These are phyloP conservation scores for Automeris io DNA, from an alignment of 2,888 invertebrate genomes.

Conservation along the genomic window DNA sequence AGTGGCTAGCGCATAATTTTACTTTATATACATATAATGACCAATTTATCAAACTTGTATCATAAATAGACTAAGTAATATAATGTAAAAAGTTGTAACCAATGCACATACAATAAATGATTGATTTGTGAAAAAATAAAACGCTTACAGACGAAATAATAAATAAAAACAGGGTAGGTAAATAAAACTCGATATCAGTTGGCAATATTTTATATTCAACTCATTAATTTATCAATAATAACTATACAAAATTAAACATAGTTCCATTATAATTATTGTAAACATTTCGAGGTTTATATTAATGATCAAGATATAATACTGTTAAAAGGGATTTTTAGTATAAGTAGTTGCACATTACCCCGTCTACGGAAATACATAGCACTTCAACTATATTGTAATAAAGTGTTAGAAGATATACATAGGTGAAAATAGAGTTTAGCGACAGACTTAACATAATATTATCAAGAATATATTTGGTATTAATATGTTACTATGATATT, in stretches of 20 bases:
- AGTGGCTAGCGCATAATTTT: too few relatives aligned
- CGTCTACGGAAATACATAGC: conserved; percentile 71
- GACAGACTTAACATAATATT: conserved; percentile 46
- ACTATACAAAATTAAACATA: conserved; percentile 69
- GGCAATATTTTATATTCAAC: conserved; percentile 70
- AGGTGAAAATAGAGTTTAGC: conserved; percentile 23
- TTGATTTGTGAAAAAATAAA: too few relatives aligned
- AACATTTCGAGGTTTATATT: conserved; percentile 41
- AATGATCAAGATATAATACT: conserved; percentile 16
- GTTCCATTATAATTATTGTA: conserved; percentile 55
- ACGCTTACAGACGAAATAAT: background rate
- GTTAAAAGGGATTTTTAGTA: conserved; percentile 28
- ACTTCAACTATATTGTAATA: conserved; percentile 36
- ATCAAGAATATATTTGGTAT: conserved; percentile 34
- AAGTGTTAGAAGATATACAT: conserved; percentile 19
- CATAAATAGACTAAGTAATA: too few relatives aligned
- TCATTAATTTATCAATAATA: conserved; percentile 63
- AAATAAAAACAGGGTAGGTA: conserved; percentile 10
- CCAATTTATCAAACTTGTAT: too few relatives aligned
- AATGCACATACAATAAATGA: too few relatives aligned
- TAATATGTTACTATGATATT: conserved; percentile 10
- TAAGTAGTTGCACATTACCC: conserved; percentile 68
- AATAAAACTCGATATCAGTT: conserved; percentile 34
- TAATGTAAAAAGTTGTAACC: too few relatives aligned
- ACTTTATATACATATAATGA: too few relatives aligned